A percentile compares a stretch with the other conserved stretches of the same genome.
phyloP scores from a whole-genome alignment of 2,113 vertebrate genomes.

The Atrichornis clamosus region DNA sequence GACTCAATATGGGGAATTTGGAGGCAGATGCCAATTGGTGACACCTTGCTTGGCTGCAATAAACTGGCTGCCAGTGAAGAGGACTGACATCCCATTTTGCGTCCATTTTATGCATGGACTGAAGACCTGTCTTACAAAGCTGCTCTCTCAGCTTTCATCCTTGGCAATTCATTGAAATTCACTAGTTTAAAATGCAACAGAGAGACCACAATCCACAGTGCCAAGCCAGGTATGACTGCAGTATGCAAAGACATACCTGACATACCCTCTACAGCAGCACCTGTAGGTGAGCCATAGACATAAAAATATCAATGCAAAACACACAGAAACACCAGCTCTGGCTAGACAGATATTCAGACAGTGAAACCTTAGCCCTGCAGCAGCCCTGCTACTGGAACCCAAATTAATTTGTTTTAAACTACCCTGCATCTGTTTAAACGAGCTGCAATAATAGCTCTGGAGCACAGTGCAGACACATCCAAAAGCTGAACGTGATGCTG shows the following conservation, averaged over 20 bases:
- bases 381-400: neutral
- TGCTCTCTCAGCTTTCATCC: neutral
- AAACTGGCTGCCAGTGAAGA: accelerated
- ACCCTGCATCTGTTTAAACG: neutral
- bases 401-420: slow-evolving; percentile 45
- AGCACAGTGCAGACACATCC: neutral
- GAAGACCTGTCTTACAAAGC: neutral
- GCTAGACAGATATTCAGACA: neutral
- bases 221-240: neutral
- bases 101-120: neutral
- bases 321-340: neutral
- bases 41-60: neutral
- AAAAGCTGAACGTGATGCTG: neutral
- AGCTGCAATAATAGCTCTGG: slow-evolving; percentile 5
- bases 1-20: neutral
- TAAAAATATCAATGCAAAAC: neutral
- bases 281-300: neutral
- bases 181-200: neutral
- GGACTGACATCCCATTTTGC: neutral
- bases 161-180: neutral
- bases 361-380: slow-evolving; percentile 12
- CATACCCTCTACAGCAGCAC: neutral
- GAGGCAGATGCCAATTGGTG: neutral
- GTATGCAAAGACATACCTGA: neutral
- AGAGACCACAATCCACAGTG: neutral